Evolutionary conservation across 2,797 vertebrate genomes (phyloP).

Genomic region (Hippoglossus hippoglossus): DNA sequence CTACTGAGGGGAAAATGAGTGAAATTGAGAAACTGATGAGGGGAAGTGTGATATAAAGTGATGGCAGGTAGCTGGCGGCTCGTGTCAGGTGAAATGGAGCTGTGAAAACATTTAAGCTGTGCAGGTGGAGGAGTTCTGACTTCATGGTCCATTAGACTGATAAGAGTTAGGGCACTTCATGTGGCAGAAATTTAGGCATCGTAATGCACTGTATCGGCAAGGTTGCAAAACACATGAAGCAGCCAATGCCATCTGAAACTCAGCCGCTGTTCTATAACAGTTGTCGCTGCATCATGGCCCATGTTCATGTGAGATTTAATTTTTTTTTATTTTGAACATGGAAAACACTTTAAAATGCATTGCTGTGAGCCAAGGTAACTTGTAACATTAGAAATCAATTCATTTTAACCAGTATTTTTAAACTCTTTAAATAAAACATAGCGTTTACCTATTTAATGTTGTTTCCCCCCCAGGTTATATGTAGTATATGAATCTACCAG

Average conservation of each 20-base stretch:
- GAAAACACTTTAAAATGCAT: conserved; percentile 30
- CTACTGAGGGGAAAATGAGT: conserved; percentile 73
- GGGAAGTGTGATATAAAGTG: conserved; percentile 75
- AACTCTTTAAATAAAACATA: background rate
- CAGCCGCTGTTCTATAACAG: conserved; percentile 52
- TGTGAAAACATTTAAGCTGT: conserved; percentile 78
- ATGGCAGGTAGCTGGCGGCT: conserved; percentile 78
- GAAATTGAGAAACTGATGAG: conserved; percentile 71
- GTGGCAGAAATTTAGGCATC: conserved; percentile 74
- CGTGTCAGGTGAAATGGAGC: conserved; percentile 79
- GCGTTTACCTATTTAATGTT: background rate
- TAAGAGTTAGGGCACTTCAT: conserved; percentile 74
- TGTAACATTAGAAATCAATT: background rate
- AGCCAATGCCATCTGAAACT: conserved; percentile 65
- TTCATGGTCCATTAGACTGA: conserved; percentile 83
- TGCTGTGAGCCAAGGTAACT: background rate
- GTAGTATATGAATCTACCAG: background rate
- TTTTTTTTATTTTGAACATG: conserved; percentile 37
- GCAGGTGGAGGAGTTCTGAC: conserved; percentile 82
- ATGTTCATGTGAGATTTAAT: conserved; percentile 18
- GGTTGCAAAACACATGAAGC: conserved; percentile 63
- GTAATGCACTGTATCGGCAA: conserved; percentile 73
- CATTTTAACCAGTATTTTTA: background rate
- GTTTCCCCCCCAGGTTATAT: conserved; percentile 2
- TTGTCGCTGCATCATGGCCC: conserved; percentile 16